A percentile compares a stretch with the other conserved stretches of the same genome.
Conservation (phyloP, 2,888 invertebrate genomes). For the Anagyrus pseudococci region DNA sequence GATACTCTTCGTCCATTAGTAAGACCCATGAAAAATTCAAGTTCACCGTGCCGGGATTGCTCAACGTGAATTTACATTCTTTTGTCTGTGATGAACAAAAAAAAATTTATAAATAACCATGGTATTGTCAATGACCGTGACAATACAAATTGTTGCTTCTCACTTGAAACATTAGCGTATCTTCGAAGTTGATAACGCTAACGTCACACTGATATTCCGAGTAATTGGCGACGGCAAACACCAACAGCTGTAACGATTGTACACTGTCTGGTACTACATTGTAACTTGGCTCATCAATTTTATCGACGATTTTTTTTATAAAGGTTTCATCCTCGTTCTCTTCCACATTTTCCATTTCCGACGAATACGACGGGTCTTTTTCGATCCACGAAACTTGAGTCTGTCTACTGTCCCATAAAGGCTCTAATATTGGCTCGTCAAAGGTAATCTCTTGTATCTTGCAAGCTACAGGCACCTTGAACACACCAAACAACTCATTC, state of each 20-base stretch:
- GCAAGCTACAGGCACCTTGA: constrained; percentile 46
- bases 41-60: constrained; percentile 48
- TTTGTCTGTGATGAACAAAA: constrained; percentile 41
- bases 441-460: constrained; percentile 43
- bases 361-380: constrained; percentile 19
- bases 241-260: constrained; percentile 61
- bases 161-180: constrained; percentile 68
- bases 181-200: constrained; percentile 62
- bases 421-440: constrained; percentile 38
- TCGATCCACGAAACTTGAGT: constrained; percentile 54
- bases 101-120: neutral
- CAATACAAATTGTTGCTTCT: neutral
- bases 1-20: constrained; percentile 48
- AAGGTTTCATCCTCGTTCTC: constrained; percentile 21
- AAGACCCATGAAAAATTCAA: constrained; percentile 48
- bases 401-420: constrained; percentile 63
- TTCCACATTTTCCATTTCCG: constrained; percentile 2
- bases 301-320: constrained; percentile 48
- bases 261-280: constrained; percentile 47
- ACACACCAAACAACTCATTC: neutral
- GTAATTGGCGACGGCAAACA: constrained; percentile 66
- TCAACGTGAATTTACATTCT: constrained; percentile 42
- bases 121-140: neutral
- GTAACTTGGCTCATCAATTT: constrained; percentile 53
- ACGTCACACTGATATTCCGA: constrained; percentile 63